Percentiles rank a stretch among this genome's conserved stretches.
These are phyloP conservation scores for Mamestra brassicae DNA, from an alignment of 2,888 invertebrate genomes.

Conservation along the genomic window DNA sequence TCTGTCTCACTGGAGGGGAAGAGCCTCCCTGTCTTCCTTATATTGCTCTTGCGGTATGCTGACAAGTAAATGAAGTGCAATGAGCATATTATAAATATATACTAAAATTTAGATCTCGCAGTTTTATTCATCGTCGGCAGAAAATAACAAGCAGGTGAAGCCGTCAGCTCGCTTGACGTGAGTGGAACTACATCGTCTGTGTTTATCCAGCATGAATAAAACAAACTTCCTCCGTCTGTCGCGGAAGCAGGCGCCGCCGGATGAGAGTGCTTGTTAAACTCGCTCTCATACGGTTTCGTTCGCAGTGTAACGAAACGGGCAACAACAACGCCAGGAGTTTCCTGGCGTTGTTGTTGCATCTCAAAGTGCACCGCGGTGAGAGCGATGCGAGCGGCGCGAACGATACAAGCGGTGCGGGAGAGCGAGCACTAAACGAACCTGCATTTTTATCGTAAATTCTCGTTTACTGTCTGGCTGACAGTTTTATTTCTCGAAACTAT, in stretches of 20 bases:
- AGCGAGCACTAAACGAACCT: background rate
- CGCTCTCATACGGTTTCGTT: background rate
- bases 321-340: background rate
- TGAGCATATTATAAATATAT: too few species aligned
- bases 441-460: constrained; percentile 32
- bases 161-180: background rate
- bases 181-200: background rate
- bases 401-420: background rate
- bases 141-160: background rate
- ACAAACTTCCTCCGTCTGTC: background rate
- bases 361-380: background rate
- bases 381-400: background rate
- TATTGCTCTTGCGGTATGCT: too few species aligned
- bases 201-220: background rate
- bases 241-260: constrained; percentile 6
- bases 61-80: too few species aligned
- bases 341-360: background rate
- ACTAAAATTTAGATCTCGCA: too few species aligned
- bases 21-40: too few species aligned
- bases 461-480: constrained; percentile 22
- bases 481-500: constrained; percentile 34
- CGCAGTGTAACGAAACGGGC: background rate
- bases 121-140: background rate
- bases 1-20: too few species aligned
- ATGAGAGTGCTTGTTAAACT: constrained; percentile 2